Base-by-base conservation (phyloP, 2,113 vertebrate species). In the Pseudopodoces humilis region DNA sequence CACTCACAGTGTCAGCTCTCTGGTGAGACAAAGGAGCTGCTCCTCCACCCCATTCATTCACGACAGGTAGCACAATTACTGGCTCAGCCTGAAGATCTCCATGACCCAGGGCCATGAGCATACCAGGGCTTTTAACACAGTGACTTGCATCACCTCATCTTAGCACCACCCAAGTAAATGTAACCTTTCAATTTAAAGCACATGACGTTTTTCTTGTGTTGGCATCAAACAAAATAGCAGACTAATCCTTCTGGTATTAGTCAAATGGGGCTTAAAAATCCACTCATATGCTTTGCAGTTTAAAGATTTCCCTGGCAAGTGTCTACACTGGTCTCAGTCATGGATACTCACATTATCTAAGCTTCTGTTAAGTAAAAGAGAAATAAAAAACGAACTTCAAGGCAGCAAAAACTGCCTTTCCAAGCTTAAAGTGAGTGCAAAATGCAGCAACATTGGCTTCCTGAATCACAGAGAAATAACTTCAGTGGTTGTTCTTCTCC, bases 221-320 rank as follows among this genome's bases (percentile, higher is more conserved):
- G 85, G 60, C 78, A 88, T 68, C 63, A 59, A 93, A 78, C 31
- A 83, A 88, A 93, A 74, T 24, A 86, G 55, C 71, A 74, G 2
- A 6, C 60, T 90, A 85, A 94, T 94, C 68, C 68, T 88, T 74
- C 62, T 86, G 52, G 19, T 81, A 88, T 93, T 93, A 96, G 65
- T 75, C 69, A 93, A 95, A 94, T 1, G 1, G 49, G 31, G 64
- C 46, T 95, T 90, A 63, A 94, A 88, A 92, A 83, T 63, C 71
- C 71, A 81, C 72, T 95, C 76, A 58, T 62, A 64, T 50, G 39
- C 82, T 95, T 79, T 53, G 56, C 70, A 83, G 60, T 74, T 92
- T 75, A 85, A 88, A 93, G 60, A 88, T 68, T 81, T 94, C 76
- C 60, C 83, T 86, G 85, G 83, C 64, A 83, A 90, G 62, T 50